Conservation (phyloP, 1,140 invertebrate genomes). For the Orius insidiosus region DNA sequence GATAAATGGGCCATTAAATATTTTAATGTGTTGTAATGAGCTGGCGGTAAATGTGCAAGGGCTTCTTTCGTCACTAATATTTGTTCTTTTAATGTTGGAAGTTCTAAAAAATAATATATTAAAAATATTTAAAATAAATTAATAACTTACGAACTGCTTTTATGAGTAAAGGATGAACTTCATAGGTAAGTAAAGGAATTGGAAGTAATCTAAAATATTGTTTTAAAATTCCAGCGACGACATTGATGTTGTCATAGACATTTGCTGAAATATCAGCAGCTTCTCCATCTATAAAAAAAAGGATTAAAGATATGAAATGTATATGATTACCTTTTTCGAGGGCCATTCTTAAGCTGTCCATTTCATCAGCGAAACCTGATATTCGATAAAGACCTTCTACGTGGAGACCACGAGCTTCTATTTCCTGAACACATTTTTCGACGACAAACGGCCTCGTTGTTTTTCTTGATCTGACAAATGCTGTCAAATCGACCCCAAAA, state of each 20-base stretch:
- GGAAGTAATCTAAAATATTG: conserved; percentile 71
- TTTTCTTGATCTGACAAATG: conserved; percentile 62
- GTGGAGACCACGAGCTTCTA: conserved; percentile 60
- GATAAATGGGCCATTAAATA: conserved; percentile 64
- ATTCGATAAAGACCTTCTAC: conserved; percentile 78
- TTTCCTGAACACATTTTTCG: conserved; percentile 68
- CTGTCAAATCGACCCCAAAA: conserved; percentile 77
- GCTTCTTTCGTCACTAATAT: conserved; percentile 44
- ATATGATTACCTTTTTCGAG: conserved; percentile 64
- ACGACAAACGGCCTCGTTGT: conserved; percentile 59
- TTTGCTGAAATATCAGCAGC: conserved; percentile 50
- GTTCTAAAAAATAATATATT: conserved; percentile 28
- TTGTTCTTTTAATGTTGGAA: conserved; percentile 35
- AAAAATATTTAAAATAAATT: not conserved
- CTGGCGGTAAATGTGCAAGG: conserved; percentile 47
- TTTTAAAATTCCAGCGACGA: conserved; percentile 74
- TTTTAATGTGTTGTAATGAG: conserved; percentile 67
- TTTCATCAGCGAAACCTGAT: conserved; percentile 75
- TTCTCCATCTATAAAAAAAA: conserved; percentile 54
- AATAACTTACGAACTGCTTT: conserved; percentile 47
- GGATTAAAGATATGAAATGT: not conserved
- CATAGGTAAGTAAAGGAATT: conserved; percentile 73
- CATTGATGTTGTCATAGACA: conserved; percentile 70
- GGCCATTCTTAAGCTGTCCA: conserved; percentile 62
- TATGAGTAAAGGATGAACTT: conserved; percentile 61